A percentile compares a stretch with the other conserved stretches of the same genome.
These are phyloP conservation scores for Ormyrus nitidulus DNA, from an alignment of 2,888 invertebrate genomes.

Conservation along the genomic window DNA sequence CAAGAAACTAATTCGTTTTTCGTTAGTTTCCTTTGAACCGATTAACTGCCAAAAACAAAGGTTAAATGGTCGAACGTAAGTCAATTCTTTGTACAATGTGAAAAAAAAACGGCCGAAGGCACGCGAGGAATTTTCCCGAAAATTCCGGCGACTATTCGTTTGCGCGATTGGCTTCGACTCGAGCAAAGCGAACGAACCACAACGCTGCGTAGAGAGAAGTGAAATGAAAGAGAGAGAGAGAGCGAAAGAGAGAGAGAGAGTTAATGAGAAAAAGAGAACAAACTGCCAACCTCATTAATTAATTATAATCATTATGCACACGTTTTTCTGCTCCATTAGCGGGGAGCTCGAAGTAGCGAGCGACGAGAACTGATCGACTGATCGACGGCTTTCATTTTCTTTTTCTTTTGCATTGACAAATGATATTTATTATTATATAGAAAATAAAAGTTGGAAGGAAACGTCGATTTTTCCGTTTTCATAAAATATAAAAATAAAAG, in stretches of 20 bases:
- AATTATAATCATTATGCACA: constrained; percentile 55
- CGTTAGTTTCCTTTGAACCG: background rate
- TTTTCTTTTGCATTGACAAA: constrained; percentile 56
- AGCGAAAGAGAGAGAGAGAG: background rate
- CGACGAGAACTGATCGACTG: constrained; percentile 55
- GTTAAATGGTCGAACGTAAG: constrained; percentile 9
- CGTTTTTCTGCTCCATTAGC: constrained; percentile 54
- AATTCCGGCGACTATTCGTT: constrained; percentile 7
- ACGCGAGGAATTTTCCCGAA: background rate
- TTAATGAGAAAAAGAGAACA: constrained; percentile 44
- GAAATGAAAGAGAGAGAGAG: background rate
- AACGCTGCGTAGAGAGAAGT: constrained; percentile 9
- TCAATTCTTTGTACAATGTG: constrained; percentile 12
- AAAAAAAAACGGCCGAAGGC: background rate
- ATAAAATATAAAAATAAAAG: constrained; percentile 44
- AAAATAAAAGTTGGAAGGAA: constrained; percentile 56
- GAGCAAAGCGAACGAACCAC: constrained; percentile 22
- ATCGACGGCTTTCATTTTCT: constrained; percentile 55
- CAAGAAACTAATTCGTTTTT: too few species aligned
- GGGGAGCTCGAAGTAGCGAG: constrained; percentile 53
- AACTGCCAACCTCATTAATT: constrained; percentile 70
- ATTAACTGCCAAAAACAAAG: constrained; percentile 17
- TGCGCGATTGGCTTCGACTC: constrained; percentile 46
- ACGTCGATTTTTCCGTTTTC: constrained; percentile 57
- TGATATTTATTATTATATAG: constrained; percentile 56